Conservation (phyloP, 1,140 invertebrate genomes). For the Drosophila triauraria region DNA sequence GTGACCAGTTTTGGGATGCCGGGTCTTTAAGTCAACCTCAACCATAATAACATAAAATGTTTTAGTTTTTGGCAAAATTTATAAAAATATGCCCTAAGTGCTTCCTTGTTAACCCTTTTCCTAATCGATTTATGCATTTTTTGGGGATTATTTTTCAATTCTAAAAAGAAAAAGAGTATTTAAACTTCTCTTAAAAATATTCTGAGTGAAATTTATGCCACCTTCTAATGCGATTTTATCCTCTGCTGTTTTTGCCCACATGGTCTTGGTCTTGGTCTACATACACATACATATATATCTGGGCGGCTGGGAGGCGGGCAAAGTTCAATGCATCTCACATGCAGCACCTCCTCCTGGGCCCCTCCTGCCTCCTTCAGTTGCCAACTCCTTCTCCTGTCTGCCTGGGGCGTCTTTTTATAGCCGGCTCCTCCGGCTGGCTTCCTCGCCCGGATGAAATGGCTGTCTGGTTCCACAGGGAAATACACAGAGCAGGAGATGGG, state of each 20-base stretch:
- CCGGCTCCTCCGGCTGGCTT: constrained; percentile 43
- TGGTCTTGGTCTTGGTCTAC: constrained; percentile 26
- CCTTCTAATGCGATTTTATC: constrained; percentile 18
- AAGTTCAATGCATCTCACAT: constrained; percentile 73
- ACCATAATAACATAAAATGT: too few relatives aligned
- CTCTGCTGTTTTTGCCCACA: constrained; percentile 8
- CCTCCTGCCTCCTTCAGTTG: not conserved
- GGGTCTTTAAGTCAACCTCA: too few relatives aligned
- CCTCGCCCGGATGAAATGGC: constrained; percentile 36
- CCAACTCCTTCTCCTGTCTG: constrained; percentile 36
- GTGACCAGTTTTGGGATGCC: too few relatives aligned
- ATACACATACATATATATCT: constrained; percentile 3
- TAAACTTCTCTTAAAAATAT: not conserved
- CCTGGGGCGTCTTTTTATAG: constrained; percentile 70
- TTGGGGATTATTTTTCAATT: too few relatives aligned
- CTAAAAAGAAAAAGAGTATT: not conserved
- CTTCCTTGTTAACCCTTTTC: too few relatives aligned
- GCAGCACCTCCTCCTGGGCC: constrained; percentile 10
- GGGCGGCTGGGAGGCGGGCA: constrained; percentile 54
- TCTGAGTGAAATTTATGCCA: not conserved
- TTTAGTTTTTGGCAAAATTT: too few relatives aligned
- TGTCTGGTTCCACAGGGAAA: constrained; percentile 22
- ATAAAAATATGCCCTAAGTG: too few relatives aligned
- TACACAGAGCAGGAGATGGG: not conserved
- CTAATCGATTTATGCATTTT: too few relatives aligned